phyloP scores from a whole-genome alignment of 2,113 vertebrate species.

The Trochalopteron elliotii region DNA sequence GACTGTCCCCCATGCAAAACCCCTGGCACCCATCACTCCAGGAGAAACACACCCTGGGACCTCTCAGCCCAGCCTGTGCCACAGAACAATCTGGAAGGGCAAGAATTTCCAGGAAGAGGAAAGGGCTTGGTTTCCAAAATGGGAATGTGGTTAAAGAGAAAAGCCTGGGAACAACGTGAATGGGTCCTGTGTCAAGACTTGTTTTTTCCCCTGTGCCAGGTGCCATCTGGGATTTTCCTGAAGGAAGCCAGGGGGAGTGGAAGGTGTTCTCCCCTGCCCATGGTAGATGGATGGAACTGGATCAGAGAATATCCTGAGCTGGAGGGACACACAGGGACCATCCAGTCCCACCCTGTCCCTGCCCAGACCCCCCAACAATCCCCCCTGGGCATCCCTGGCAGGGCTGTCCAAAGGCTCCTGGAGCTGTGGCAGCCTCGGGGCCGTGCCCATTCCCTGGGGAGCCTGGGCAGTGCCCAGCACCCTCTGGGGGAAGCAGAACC shows the following conservation, averaged over 20 bases:
- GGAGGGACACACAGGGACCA: too few relatives aligned
- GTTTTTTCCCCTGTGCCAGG: not conserved
- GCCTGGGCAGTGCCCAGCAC: not conserved
- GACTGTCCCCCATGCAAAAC: rapidly evolving
- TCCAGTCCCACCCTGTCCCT: not conserved
- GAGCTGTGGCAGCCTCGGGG: too few relatives aligned
- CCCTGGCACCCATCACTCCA: rapidly evolving
- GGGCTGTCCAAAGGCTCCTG: too few relatives aligned
- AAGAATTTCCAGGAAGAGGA: not conserved
- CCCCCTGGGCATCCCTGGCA: too few relatives aligned
- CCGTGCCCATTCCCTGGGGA: not conserved
- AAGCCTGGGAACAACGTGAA: rapidly evolving
- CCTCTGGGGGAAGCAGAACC: not conserved
- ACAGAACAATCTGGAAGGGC: rapidly evolving
- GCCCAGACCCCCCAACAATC: not conserved
- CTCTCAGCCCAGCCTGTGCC: rapidly evolving
- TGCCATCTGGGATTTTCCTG: not conserved
- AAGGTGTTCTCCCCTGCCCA: not conserved
- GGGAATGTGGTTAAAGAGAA: not conserved
- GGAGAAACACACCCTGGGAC: not conserved
- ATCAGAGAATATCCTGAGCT: not conserved
- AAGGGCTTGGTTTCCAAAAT: not conserved
- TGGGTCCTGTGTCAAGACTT: not conserved
- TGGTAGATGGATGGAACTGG: not conserved
- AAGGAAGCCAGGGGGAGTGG: too few relatives aligned